Conservation (phyloP, 2,888 invertebrate species). For the Dastarcus helophoroides region DNA sequence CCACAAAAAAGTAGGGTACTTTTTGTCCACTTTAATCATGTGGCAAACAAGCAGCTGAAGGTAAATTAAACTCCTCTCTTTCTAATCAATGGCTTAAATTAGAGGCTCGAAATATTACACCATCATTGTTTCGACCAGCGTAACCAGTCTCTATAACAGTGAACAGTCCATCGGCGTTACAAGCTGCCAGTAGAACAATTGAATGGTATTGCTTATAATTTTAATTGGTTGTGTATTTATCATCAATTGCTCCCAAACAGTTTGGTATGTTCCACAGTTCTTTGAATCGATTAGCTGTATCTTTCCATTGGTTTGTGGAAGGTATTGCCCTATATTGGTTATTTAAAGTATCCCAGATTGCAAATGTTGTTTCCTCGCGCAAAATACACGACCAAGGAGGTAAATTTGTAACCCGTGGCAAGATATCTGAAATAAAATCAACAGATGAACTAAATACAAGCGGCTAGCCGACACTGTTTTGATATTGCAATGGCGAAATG, state of each 20-base stretch:
- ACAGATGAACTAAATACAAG: too few relatives aligned
- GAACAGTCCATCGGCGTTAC: conserved; percentile 25
- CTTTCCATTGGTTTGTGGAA: background rate
- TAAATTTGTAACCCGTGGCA: background rate
- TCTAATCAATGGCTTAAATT: too few relatives aligned
- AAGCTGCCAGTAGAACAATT: conserved; percentile 21
- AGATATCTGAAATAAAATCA: conserved; percentile 1
- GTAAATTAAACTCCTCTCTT: too few relatives aligned
- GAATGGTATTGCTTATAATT: conserved; percentile 25
- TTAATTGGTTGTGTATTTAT: conserved; percentile 16
- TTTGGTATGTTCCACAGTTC: conserved; percentile 10
- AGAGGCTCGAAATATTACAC: conserved; percentile 4
- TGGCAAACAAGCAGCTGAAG: too few relatives aligned
- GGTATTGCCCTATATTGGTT: conserved; percentile 1
- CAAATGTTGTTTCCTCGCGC: background rate
- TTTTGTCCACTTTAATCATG: conserved; percentile 2
- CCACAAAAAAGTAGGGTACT: conserved; percentile 9
- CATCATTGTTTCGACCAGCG: conserved; percentile 10
- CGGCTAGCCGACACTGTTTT: too few relatives aligned
- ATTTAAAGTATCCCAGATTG: background rate
- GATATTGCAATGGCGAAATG: too few relatives aligned
- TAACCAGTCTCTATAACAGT: conserved; percentile 23
- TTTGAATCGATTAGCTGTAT: background rate
- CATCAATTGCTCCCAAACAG: conserved; percentile 7
- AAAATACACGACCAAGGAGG: background rate